Percentiles rank a stretch among this genome's conserved stretches.
phyloP scores from a whole-genome alignment of 2,113 vertebrate genomes.

The Dolichotis patagonum region DNA sequence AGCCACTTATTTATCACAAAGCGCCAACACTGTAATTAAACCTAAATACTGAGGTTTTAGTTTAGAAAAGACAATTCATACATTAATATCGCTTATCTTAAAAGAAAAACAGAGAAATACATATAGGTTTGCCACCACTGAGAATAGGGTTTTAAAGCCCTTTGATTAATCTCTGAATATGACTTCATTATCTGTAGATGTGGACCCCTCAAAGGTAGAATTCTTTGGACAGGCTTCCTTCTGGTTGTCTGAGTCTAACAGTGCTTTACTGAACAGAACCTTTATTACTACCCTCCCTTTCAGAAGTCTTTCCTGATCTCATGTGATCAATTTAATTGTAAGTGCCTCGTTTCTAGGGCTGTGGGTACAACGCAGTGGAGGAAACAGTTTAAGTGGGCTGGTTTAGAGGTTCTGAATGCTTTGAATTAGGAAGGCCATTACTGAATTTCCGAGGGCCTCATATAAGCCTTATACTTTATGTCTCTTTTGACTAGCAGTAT shows the following conservation, averaged over 20 bases:
- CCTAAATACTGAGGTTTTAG: neutral
- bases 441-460: neutral
- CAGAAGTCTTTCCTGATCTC: neutral
- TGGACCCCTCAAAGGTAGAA: neutral
- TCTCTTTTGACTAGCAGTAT: neutral
- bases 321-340: neutral
- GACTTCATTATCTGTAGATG: neutral
- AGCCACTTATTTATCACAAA: neutral
- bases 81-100: neutral
- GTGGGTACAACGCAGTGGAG: neutral
- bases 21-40: neutral
- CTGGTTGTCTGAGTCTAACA: neutral
- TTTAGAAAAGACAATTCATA: neutral
- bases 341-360: neutral
- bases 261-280: neutral
- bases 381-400: neutral
- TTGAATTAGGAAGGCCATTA: neutral
- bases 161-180: neutral
- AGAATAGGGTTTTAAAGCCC: neutral
- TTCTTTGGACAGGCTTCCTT: conserved; percentile 2
- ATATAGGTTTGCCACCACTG: neutral
- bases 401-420: neutral
- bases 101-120: neutral
- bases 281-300: neutral
- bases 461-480: neutral